These are phyloP conservation scores for Gobiocypris rarus DNA, from an alignment of 2,113 vertebrate genomes.

Conservation along the genomic window DNA sequence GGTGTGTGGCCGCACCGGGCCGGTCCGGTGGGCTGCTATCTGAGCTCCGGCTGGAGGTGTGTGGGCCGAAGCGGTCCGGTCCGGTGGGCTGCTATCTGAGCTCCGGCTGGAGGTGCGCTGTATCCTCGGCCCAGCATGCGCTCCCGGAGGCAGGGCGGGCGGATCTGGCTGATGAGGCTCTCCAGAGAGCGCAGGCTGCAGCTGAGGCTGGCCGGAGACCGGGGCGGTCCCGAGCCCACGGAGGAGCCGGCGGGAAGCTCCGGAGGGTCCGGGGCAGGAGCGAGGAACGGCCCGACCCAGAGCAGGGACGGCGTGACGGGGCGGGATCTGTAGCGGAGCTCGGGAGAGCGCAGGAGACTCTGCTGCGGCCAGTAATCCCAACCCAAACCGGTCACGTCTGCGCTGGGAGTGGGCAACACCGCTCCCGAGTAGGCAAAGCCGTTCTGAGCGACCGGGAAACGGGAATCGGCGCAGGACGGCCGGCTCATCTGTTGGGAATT, in stretches of 20 bases:
- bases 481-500: constrained; percentile 92
- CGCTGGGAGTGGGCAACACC: constrained; percentile 76
- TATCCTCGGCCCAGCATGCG: constrained; percentile 97
- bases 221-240: constrained; percentile 77
- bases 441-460: constrained; percentile 71
- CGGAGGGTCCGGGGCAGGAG: constrained; percentile 81
- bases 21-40: constrained; percentile 67
- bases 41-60: constrained; percentile 91
- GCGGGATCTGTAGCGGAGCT: constrained; percentile 77
- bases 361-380: constrained; percentile 77
- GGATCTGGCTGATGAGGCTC: constrained; percentile 97
- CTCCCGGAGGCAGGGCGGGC: constrained; percentile 97
- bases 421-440: constrained; percentile 75
- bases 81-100: too few species aligned
- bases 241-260: constrained; percentile 81
- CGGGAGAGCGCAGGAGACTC: constrained; percentile 79
- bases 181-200: constrained; percentile 97
- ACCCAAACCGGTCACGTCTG: constrained; percentile 78
- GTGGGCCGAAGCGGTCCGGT: constrained; percentile 75
- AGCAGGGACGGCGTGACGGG: constrained; percentile 45
- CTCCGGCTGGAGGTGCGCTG: too few species aligned
- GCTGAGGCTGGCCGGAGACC: too few species aligned
- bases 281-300: constrained; percentile 68
- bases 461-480: constrained; percentile 76
- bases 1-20: too few species aligned